Conservation (phyloP, 1,140 invertebrate genomes). For the Riptortus pedestris region DNA sequence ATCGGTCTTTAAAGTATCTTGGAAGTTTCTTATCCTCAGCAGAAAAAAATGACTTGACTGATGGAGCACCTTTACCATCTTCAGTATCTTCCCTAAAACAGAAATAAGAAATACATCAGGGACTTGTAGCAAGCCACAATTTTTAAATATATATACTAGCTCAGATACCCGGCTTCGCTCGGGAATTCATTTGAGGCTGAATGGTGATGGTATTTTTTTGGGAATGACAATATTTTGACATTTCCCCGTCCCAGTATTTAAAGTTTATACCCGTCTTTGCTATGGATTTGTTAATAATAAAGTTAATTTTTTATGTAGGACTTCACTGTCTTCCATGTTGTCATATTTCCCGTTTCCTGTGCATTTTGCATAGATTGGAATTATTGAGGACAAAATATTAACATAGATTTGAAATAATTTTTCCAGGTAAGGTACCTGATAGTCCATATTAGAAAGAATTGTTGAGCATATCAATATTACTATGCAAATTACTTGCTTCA, state of each 20-base stretch:
- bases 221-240: not conserved
- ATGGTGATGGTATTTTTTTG: too few species aligned
- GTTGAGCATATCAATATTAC: too few species aligned
- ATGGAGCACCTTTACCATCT: conserved; percentile 1
- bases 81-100: conserved; percentile 20
- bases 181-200: too few species aligned
- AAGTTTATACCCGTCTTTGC: not conserved
- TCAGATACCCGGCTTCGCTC: not conserved
- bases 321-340: too few species aligned
- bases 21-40: conserved; percentile 15
- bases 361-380: too few species aligned
- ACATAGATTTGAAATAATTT: too few species aligned
- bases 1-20: conserved; percentile 26
- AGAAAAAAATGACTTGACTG: conserved; percentile 18
- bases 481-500: too few species aligned
- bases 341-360: too few species aligned
- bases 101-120: not conserved
- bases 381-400: too few species aligned
- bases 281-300: not conserved
- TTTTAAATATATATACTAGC: not conserved
- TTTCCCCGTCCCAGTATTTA: not conserved
- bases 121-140: not conserved
- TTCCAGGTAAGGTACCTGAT: too few species aligned
- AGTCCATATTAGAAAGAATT: too few species aligned
- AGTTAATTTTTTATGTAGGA: too few species aligned